Evolutionary conservation across 2,797 vertebrate genomes (phyloP).

Genomic region (Yasuhikotakia modesta): DNA sequence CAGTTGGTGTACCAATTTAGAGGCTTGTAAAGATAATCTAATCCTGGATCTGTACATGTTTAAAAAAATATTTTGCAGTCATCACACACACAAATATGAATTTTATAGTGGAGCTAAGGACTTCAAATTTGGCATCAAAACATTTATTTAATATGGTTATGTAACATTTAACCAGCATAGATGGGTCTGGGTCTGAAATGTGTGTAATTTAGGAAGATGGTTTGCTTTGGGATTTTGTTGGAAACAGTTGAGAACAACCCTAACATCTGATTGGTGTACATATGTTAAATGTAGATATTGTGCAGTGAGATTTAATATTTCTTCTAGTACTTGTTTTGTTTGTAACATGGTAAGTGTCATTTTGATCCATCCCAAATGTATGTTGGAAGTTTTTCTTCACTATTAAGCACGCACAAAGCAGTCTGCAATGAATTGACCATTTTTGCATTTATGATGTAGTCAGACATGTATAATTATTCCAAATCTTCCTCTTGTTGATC

Average conservation of each 20-base stretch:
- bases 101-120: background rate
- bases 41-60: background rate
- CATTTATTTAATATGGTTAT: background rate
- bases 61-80: background rate
- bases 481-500: slow-evolving; percentile 48
- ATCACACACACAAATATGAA: background rate
- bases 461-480: slow-evolving; percentile 1
- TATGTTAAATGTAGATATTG: slow-evolving; percentile 50
- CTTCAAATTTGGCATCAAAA: background rate
- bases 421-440: background rate
- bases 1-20: no score
- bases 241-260: slow-evolving; percentile 11
- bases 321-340: slow-evolving; percentile 33
- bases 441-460: background rate
- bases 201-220: background rate
- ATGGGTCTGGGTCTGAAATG: slow-evolving; percentile 5
- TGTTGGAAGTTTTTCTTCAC: background rate
- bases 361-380: slow-evolving; percentile 53
- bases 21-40: no score
- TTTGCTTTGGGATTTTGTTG: background rate
- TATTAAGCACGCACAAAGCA: slow-evolving; percentile 5
- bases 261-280: slow-evolving; percentile 31
- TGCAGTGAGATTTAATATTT: slow-evolving; percentile 35
- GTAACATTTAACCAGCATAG: background rate
- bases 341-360: slow-evolving; percentile 58